Base-by-base conservation (phyloP, 2,888 invertebrate species). In the Aethes cnicana region DNA sequence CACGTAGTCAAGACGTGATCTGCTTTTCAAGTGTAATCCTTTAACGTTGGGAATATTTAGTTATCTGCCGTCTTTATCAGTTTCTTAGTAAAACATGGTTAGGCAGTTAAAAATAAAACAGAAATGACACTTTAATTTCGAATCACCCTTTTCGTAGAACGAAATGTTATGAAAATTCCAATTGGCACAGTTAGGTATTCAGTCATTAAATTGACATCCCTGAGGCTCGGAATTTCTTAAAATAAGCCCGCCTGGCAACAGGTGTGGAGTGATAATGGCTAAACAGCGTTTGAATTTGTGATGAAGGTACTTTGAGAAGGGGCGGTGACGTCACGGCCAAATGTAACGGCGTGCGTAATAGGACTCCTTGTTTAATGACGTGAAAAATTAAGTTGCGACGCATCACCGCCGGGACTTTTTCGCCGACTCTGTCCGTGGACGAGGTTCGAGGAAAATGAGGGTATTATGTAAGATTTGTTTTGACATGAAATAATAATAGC, bases 201-300 rank as follows among this genome's bases (percentile, higher is more conserved):
- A 44, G 44, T 52, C 50, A 44, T 23, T 23, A 52, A 39, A 52
- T 44, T 44, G 50, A 39, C 50, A 32, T 32, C 26, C 32, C 32
- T 44, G 32, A 47, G 43, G 44, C 47, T 53, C 55, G 58, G 57
- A 55, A 47, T 57, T 49, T 57, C 59, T 53, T 50, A 53, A 54
- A 54, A 68, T 67, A 67, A 72, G 61, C 63, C 69, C 63, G 53
- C 61, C 16, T 11, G 81, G 82, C 82, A 84, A 83, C 87, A 87
- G 86, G 87, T 87, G 86, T 74, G 73, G 73, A 72, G 74, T 74
- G 82, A 77, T 86, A 85, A 86, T 84, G 84, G 82, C 81, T 84
- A 83, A 83, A 84, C 83, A 84, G 77, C 80, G 72, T 81, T 75
- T 84, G 84, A 83, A 85, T 85, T 81, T 76, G 72, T 84, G 81